Base-by-base conservation (phyloP, 2,888 invertebrate species). In the Heliothis peltigera region DNA sequence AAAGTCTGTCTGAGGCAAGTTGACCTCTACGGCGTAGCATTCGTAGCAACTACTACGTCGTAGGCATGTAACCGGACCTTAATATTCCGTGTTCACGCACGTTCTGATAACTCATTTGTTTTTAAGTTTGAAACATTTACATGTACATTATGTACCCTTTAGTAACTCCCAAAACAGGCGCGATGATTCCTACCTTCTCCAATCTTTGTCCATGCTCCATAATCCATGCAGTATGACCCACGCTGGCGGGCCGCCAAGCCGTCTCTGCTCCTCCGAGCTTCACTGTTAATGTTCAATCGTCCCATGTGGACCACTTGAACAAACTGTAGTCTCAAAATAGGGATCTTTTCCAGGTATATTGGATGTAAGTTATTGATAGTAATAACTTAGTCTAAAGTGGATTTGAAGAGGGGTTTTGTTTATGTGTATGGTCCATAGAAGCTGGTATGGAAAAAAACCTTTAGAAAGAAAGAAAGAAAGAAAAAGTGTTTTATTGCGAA, bases 231-330 rank as follows among this genome's bases (percentile, higher is more conserved):
- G 60, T 25, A 71, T 80, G 78, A 75, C 71, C 75, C 80, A 79
- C 17, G 42, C 80, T 80, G 79, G 80, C 78, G 22, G 49, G 79
- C n/a, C 79, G 79, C 79, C 79, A 80, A 53, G 71, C 80, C 46
- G 79, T 79, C 79, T 79, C 80, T 28, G 53, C 51, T 74, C 61
- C 56, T 63, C 60, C n/a, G 42, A 72, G 65, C 70, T 60, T 70
- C 64, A 59, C 47, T 53, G 68, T 75, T 74, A 21, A 52, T 35
- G 42, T 67, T 68, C 67, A 80, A 71, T 71, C 63, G 80, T 57
- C 44, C 65, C 35, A 58, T 63, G 53, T 46, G 46, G 47, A 60
- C 10, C 71, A 74, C 64, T 73, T 59, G 70, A 67, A 46, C 46
- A 39, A 64, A 62, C 54, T 42, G 59, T 60, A 19, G 35, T 18